Percentiles rank a stretch among this genome's conserved stretches.
These are phyloP conservation scores for Drosophila sturtevanti DNA, from an alignment of 1,140 invertebrate species.

Conservation along the genomic window DNA sequence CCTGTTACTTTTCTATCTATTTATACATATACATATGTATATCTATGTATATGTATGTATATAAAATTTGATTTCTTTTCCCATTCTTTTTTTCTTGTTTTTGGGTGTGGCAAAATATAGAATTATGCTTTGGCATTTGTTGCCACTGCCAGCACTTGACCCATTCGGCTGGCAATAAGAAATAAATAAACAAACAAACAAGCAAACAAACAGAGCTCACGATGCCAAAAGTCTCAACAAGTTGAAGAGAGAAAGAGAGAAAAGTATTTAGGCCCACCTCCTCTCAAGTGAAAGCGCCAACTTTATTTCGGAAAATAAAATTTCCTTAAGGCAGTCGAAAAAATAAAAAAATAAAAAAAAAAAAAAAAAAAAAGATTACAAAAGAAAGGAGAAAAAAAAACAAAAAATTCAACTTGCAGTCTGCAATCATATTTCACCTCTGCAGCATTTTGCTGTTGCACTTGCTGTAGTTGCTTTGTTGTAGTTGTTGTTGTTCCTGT, in stretches of 20 bases:
- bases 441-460: constrained; percentile 51
- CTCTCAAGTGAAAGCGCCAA: constrained; percentile 5
- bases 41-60: background rate
- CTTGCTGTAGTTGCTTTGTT: constrained; percentile 52
- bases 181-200: background rate
- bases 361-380: background rate
- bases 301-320: constrained; percentile 8
- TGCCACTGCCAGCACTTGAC: background rate
- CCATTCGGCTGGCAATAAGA: background rate
- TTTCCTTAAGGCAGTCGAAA: constrained; percentile 1
- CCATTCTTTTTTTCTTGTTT: background rate
- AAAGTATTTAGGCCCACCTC: background rate
- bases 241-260: background rate
- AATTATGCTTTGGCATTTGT: background rate
- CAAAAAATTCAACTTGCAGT: constrained; percentile 24
- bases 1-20: background rate
- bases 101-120: background rate
- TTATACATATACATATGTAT: background rate
- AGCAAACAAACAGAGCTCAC: background rate
- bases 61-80: constrained; percentile 1
- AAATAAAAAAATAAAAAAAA: too few relatives aligned
- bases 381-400: background rate
- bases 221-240: background rate
- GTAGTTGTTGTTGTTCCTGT: constrained; percentile 16
- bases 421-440: constrained; percentile 76